Conservation (phyloP, 2,113 vertebrate genomes). For the Delphinapterus leucas region DNA sequence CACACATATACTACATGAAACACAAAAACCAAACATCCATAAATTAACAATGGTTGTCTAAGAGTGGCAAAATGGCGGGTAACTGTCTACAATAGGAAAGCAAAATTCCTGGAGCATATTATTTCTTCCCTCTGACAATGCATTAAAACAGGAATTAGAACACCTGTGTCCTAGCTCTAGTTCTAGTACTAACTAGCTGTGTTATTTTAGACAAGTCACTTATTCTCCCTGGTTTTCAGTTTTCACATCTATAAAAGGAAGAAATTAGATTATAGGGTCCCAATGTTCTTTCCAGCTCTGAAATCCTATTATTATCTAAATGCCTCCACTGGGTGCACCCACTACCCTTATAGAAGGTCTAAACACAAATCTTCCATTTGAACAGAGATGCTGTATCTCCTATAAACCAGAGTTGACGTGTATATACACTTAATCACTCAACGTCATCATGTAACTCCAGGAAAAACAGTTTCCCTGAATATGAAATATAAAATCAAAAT, state of each 20-base stretch:
- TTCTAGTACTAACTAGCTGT: background rate
- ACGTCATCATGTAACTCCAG: constrained; percentile 30
- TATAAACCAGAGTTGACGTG: background rate
- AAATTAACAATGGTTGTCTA: background rate
- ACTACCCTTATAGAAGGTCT: background rate
- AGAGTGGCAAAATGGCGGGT: background rate
- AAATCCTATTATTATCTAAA: background rate
- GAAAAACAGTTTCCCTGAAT: constrained; percentile 38
- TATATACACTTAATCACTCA: constrained; percentile 7
- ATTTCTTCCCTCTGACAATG: background rate
- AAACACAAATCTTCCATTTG: background rate
- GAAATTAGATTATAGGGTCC: background rate
- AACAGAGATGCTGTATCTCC: background rate
- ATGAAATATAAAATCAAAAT: constrained; percentile 20
- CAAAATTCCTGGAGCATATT: background rate
- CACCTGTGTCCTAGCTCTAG: background rate
- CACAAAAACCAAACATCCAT: background rate
- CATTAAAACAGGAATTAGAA: background rate
- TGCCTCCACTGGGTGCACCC: background rate
- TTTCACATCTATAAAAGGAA: constrained; percentile 8
- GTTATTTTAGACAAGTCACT: background rate
- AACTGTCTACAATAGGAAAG: background rate
- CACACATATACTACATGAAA: background rate
- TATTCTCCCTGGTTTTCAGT: background rate
- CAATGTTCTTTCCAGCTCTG: background rate